Evolutionary conservation across 2,113 vertebrate species (phyloP), one percentile per base, ranked within the genome.

Genomic region (Halcyon malimbica): DNA sequence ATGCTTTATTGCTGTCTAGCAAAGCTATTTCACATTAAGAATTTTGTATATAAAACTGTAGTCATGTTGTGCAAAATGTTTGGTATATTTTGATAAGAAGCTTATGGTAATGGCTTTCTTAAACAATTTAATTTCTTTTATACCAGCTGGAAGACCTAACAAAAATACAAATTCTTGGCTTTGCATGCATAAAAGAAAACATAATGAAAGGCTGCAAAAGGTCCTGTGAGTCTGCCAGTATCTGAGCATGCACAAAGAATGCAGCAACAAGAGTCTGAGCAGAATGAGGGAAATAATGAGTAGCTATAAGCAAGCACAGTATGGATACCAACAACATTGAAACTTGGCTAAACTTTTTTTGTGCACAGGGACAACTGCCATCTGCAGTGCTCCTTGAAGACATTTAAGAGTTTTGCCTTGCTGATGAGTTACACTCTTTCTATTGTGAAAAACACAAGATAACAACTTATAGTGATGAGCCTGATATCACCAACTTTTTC

Each of bases 61-160:
- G 71, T 70, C 53, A 29, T 59, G 71, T 83, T 95, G 71, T 65
- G 91, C 46, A 83, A 92, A 90, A 86, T 86, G 21, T 68, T 94
- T 93, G 89, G 50, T 67, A 35, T 63, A 75, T 28, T 92, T 93
- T 74, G 86, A 94, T 95, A 95, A 95, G 91, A 93, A 89, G 35
- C 46, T 46, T 83, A 25, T 21, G 16, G 73, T 78, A 94, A 87
- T 89, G 44, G 48, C 28, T 91, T 96, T 81, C 80, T 90, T 82
- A 81, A 80, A 89, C n/a, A 81, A 87, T 46, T 91, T 93, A 71
- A 69, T 94, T 95, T 91, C 33, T 89, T 95, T 94, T 75, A 63
- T 42, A 81, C 35, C 1, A 0, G 54, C 39, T 92, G 51, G 56
- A 94, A 81, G 64, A 78, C 39, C 64, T 39, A 90, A 83, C 11